Evolutionary conservation across 2,113 vertebrate genomes (phyloP).

Genomic region (Tyto alba): DNA sequence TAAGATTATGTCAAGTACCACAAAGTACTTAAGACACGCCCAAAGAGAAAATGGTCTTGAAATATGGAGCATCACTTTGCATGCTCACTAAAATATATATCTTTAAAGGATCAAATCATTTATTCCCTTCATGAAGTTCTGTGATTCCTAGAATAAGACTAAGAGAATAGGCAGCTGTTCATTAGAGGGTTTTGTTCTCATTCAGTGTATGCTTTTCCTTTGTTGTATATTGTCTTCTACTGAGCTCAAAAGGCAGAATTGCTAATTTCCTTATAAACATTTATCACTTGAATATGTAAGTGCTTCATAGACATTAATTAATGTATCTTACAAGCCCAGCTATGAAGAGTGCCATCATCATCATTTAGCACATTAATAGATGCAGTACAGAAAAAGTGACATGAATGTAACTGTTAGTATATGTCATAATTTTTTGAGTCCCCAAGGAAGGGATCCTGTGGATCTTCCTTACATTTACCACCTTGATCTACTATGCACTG

Average conservation of each 20-base stretch:
- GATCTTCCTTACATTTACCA: neutral
- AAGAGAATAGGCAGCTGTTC: neutral
- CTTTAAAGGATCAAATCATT: neutral
- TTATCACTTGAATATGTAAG: neutral
- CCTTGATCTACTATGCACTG: neutral
- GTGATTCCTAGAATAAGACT: neutral
- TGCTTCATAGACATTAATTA: neutral
- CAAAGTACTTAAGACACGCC: neutral
- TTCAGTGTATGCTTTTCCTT: neutral
- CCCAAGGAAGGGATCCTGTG: neutral
- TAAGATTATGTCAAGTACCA: neutral
- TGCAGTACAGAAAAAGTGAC: neutral
- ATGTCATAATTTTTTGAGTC: neutral
- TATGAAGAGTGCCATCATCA: neutral
- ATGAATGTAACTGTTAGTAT: neutral
- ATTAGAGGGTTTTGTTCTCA: neutral
- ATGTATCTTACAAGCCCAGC: neutral
- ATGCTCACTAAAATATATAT: neutral
- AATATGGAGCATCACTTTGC: neutral
- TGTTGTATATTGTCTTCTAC: neutral
- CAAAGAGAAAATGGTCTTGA: neutral
- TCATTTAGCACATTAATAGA: neutral
- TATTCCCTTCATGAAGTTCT: neutral
- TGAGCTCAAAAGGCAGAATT: neutral
- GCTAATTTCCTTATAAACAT: neutral